phyloP scores from a whole-genome alignment of 2,797 vertebrate species.

The Discoglossus pictus region DNA sequence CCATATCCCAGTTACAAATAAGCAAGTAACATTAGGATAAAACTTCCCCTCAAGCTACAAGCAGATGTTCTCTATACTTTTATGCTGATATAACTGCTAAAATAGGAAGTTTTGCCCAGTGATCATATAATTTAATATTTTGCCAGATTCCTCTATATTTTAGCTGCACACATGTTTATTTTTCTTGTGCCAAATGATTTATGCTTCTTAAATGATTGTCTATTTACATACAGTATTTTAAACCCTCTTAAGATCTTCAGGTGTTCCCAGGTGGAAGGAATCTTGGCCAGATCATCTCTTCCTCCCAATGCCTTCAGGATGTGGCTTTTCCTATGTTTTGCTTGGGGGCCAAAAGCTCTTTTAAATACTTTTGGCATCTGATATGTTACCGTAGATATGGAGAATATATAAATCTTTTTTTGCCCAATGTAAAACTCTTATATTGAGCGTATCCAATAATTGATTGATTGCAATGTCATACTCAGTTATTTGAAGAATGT shows the following conservation, averaged over 20 bases:
- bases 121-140: no score
- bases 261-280: constrained; percentile 35
- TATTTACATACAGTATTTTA: constrained; percentile 18
- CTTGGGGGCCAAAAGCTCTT: constrained; percentile 23
- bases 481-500: constrained; percentile 27
- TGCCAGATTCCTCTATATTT: no score
- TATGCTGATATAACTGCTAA: no score
- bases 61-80: no score
- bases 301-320: constrained; percentile 9
- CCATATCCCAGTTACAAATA: no score
- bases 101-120: no score
- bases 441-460: constrained; percentile 11
- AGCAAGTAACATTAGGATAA: no score
- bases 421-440: constrained; percentile 22
- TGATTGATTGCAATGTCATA: constrained; percentile 33
- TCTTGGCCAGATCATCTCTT: constrained; percentile 20
- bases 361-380: constrained; percentile 32
- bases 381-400: neutral
- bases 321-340: constrained; percentile 16
- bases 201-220: constrained; percentile 10
- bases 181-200: constrained; percentile 16
- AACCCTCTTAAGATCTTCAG: constrained; percentile 23
- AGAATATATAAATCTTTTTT: constrained; percentile 22
- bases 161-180: no score
- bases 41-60: no score